Evolutionary conservation across 2,888 invertebrate species (phyloP), one percentile per base, ranked within the genome.

Genomic region (Lamellibrachia satsuma): DNA sequence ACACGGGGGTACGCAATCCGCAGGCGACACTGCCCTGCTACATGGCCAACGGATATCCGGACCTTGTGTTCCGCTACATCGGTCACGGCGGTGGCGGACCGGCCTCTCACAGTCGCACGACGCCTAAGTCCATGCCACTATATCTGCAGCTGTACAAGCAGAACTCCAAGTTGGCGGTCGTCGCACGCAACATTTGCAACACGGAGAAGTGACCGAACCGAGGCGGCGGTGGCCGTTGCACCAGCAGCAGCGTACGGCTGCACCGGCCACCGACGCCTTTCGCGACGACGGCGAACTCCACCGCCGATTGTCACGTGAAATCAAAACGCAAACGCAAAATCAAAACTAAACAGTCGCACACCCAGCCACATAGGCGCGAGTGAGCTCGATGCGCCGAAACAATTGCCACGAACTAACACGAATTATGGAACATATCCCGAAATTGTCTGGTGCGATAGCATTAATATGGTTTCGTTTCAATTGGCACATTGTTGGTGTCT

Each of bases 101-200:
- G 91, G 57, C 91, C 39, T 4, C 91, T 11, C 11, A 11, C 91
- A 91, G 11, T 51, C 11, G 1, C 15, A n/a, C 91, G 91, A 15
- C 15, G 55, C 11, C 52, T n/a, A 52, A 51, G 27, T 39, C 52
- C 11, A 39, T 91, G 52, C 91, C 91, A 15, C 57, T 91, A 3
- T 91, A 91, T 52, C 52, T 91, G 15, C 52, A 91, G 55, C 91
- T 91, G 11, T 91, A 91, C 57, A 15, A 57, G 39, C 91, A 91
- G 91, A 91, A 91, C 57, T 91, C 91, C 11, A 91, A 91, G 57
- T n/a, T 91, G 22, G 91, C 91, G 4, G 55, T 57, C 52, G 52
- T 91, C 57, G 52, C 91, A 1, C 91, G 91, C 91, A 57, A 91
- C 57, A 91, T 91, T 3, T 91, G 91, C 91, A 91, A 91, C 52